Evolutionary conservation across 1,140 invertebrate genomes (phyloP).

Genomic region (Spodoptera frugiperda): DNA sequence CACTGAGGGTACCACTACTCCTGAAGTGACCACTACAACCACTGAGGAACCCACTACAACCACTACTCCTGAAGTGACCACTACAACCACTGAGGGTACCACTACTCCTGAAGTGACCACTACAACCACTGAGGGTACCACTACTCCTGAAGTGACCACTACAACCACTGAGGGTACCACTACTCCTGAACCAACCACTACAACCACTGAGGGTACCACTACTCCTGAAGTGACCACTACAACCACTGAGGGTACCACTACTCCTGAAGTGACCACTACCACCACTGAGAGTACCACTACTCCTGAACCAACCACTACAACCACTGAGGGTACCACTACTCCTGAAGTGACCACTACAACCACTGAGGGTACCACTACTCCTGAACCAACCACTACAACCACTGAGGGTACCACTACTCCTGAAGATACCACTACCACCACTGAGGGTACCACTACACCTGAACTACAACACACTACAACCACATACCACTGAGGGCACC

Average conservation of each 20-base stretch:
- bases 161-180: constrained; percentile 17
- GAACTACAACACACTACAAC: no score
- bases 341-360: constrained; percentile 16
- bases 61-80: neutral
- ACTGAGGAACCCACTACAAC: neutral
- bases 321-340: neutral
- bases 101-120: neutral
- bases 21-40: neutral
- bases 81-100: neutral
- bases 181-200: constrained; percentile 38
- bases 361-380: constrained; percentile 30
- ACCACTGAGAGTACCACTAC: neutral
- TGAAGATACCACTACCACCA: neutral
- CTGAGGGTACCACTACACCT: neutral
- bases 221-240: neutral
- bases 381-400: neutral
- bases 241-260: constrained; percentile 1
- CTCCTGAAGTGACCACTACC: constrained; percentile 5
- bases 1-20: neutral
- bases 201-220: constrained; percentile 35
- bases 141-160: neutral
- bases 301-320: constrained; percentile 3
- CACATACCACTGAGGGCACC: constrained; percentile 9
- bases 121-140: neutral
- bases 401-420: neutral